These are phyloP conservation scores for Erethizon dorsatum DNA, from an alignment of 2,797 vertebrate genomes.

Conservation along the genomic window DNA sequence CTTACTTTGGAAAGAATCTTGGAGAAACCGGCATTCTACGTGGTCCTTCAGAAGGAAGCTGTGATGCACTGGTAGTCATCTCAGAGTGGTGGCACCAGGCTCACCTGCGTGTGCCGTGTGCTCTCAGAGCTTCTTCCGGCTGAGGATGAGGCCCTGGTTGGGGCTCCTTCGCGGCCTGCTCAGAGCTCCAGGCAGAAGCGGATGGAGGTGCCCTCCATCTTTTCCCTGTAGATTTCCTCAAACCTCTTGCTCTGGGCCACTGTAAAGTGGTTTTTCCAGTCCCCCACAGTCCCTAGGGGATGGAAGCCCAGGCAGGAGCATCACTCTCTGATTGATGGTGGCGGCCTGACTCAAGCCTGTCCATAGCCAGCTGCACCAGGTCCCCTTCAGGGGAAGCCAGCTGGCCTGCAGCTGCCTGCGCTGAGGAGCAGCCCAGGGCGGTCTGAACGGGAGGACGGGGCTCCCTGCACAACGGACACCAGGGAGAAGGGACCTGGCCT, in stretches of 20 bases:
- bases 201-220: slow-evolving; percentile 87
- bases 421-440: neutral
- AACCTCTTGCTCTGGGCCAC: slow-evolving; percentile 89
- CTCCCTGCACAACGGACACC: neutral
- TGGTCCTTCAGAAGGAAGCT: neutral
- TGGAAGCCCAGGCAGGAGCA: neutral
- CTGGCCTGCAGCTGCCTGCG: neutral
- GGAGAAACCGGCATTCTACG: neutral
- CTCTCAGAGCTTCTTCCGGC: neutral
- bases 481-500: neutral
- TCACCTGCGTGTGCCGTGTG: neutral
- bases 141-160: neutral
- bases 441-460: neutral
- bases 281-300: slow-evolving; percentile 86
- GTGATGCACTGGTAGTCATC: neutral
- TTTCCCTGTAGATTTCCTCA: slow-evolving; percentile 88
- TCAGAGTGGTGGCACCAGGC: neutral
- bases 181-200: slow-evolving; percentile 86
- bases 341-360: neutral
- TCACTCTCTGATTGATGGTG: neutral
- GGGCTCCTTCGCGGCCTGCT: slow-evolving; percentile 33
- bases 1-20: slow-evolving; percentile 25
- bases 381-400: rapidly evolving
- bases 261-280: slow-evolving; percentile 91
- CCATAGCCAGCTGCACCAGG: neutral